phyloP scores from a whole-genome alignment of 2,888 invertebrate genomes.

The Hypselothyrea guttata region DNA sequence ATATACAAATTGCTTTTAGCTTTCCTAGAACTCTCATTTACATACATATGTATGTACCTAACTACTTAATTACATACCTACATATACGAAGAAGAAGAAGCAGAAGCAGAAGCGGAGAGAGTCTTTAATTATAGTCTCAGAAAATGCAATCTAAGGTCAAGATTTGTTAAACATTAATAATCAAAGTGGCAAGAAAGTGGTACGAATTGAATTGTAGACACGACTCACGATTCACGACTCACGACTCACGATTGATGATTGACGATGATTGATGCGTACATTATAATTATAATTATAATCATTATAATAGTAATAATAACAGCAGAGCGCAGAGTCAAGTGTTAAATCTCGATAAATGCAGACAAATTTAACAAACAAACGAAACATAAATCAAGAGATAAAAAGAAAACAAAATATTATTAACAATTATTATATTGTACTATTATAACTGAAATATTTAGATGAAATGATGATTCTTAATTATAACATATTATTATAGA shows the following conservation, averaged over 20 bases:
- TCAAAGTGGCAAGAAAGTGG: conserved; percentile 19
- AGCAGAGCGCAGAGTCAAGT: conserved; percentile 40
- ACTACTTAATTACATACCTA: conserved; percentile 22
- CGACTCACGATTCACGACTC: conserved; percentile 10
- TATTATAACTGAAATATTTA: conserved; percentile 79
- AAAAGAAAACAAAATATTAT: conserved; percentile 72
- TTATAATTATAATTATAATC: neutral
- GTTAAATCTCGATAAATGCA: conserved; percentile 22
- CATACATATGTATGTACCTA: conserved; percentile 31
- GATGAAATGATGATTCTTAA: conserved; percentile 80
- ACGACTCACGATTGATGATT: conserved; percentile 37
- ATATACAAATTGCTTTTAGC: conserved; percentile 70
- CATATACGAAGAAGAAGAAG: conserved; percentile 11
- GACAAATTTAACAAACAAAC: conserved; percentile 23
- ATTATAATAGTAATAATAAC: conserved; percentile 17
- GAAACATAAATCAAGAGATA: conserved; percentile 24
- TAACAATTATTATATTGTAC: conserved; percentile 77
- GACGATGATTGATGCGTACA: conserved; percentile 11
- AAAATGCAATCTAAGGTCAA: conserved; percentile 26
- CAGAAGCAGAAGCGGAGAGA: conserved; percentile 17
- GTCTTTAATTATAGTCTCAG: conserved; percentile 43
- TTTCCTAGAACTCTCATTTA: conserved; percentile 69
- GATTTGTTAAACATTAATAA: conserved; percentile 36
- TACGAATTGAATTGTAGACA: conserved; percentile 15
- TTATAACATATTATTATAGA: conserved; percentile 79